phyloP scores from a whole-genome alignment of 2,888 invertebrate genomes.

The Oxycera nigricornis region DNA sequence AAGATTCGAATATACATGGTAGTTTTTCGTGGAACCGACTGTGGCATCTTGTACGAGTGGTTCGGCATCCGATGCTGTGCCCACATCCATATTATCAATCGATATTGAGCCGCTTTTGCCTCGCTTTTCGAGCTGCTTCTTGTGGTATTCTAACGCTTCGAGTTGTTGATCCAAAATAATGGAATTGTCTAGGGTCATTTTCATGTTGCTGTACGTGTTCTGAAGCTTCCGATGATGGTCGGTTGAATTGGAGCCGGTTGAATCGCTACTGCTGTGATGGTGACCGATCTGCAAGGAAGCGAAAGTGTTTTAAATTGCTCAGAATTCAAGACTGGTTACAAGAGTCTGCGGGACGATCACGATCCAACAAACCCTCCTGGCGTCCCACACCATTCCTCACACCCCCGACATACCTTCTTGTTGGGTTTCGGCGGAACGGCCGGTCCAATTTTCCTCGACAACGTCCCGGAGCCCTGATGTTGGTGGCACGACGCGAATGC shows the following conservation, averaged over 20 bases:
- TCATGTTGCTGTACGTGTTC: conserved; percentile 48
- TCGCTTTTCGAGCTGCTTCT: conserved; percentile 60
- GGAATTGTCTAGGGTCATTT: conserved; percentile 59
- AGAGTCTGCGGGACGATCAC: no score
- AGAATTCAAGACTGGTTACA: no score
- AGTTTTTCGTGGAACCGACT: neutral
- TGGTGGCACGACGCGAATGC: conserved; percentile 56
- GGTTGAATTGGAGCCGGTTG: no score
- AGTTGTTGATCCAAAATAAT: conserved; percentile 59
- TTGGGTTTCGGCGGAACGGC: conserved; percentile 81
- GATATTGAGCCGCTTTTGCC: neutral
- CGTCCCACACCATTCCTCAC: neutral
- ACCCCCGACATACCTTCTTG: conserved; percentile 64
- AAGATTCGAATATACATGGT: conserved; percentile 58
- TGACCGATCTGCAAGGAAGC: no score
- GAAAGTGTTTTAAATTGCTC: no score
- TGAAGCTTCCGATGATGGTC: neutral
- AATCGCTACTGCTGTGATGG: no score
- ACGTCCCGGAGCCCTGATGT: neutral
- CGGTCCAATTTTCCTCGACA: conserved; percentile 72
- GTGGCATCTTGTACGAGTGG: neutral
- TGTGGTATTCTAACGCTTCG: conserved; percentile 60
- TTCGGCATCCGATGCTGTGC: neutral
- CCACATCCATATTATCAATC: conserved; percentile 35
- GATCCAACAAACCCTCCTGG: neutral